Percentiles rank a stretch among this genome's conserved stretches.
Conservation (phyloP, 2,113 vertebrate genomes). For the Halcyon malimbica region DNA sequence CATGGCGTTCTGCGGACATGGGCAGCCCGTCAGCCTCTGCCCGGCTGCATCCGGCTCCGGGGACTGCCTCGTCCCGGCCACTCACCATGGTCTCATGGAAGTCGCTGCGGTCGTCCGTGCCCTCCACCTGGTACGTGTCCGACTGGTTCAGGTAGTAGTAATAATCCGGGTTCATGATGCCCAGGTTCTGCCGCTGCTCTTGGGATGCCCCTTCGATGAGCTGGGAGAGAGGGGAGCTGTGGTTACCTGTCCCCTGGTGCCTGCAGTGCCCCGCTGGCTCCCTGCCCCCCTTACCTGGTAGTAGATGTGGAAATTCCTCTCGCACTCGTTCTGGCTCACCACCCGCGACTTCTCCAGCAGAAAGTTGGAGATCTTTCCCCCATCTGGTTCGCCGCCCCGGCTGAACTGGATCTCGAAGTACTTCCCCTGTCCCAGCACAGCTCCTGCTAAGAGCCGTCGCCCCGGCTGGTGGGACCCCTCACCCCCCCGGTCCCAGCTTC, state of each 20-base stretch:
- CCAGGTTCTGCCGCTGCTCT: constrained; percentile 88
- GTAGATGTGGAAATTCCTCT: constrained; percentile 97
- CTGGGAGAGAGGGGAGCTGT: constrained; percentile 43
- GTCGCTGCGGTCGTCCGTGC: constrained; percentile 88
- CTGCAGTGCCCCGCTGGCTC: rapidly evolving
- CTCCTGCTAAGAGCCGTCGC: rapidly evolving
- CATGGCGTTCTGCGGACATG: constrained; percentile 87
- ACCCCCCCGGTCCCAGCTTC: rapidly evolving
- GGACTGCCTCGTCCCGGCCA: rapidly evolving
- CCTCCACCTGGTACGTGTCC: constrained; percentile 93
- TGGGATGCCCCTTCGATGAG: constrained; percentile 88
- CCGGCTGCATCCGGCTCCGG: rapidly evolving
- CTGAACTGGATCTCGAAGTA: constrained; percentile 99
- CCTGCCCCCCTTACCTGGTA: constrained; percentile 84
- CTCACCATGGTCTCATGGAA: constrained; percentile 92
- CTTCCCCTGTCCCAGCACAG: constrained; percentile 82
- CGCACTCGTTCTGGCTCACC: constrained; percentile 93
- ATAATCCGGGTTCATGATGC: constrained; percentile 92
- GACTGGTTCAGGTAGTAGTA: constrained; percentile 96
- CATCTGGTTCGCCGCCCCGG: constrained; percentile 92
- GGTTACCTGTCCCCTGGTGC: rapidly evolving
- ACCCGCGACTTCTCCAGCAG: constrained; percentile 95
- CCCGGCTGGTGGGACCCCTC: rapidly evolving
- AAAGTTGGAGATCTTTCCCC: constrained; percentile 97
- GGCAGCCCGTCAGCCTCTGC: background rate